phyloP scores from a whole-genome alignment of 2,888 invertebrate species.

The Idaea biselata region DNA sequence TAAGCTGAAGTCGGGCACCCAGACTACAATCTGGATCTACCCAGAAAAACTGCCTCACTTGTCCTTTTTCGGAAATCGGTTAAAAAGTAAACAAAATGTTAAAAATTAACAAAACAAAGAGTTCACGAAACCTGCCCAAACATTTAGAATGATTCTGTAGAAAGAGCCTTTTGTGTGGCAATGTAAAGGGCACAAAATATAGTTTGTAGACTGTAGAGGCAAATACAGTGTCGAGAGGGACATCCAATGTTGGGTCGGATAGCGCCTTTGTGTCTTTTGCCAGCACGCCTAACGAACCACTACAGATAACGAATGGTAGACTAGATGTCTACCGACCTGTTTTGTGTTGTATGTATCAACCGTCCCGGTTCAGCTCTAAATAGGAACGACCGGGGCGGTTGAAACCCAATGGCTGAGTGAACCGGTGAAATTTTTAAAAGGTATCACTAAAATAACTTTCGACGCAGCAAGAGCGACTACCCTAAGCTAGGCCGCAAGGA shows the following conservation, averaged over 20 bases:
- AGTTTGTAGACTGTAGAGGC: conserved; percentile 9
- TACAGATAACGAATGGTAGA: conserved; percentile 49
- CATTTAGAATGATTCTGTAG: neutral
- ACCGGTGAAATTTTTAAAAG: too few species aligned
- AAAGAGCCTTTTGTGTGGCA: neutral
- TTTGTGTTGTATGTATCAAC: conserved; percentile 9
- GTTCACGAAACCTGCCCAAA: neutral
- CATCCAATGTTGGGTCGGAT: conserved; percentile 30
- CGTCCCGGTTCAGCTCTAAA: too few species aligned
- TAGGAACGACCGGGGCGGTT: too few species aligned
- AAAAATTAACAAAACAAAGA: neutral
- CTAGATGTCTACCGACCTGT: neutral
- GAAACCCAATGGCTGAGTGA: too few species aligned
- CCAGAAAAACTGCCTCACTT: too few species aligned
- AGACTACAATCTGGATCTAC: too few species aligned
- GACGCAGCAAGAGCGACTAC: too few species aligned
- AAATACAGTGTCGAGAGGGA: conserved; percentile 17
- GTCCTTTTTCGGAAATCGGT: too few species aligned
- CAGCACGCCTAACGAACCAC: conserved; percentile 52
- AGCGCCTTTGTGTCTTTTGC: conserved; percentile 43
- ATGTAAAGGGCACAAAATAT: conserved; percentile 1
- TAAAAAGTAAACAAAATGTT: neutral
- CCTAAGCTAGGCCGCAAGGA: too few species aligned
- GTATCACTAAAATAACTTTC: too few species aligned
- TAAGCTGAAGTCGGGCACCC: too few species aligned